Percentiles rank a stretch among this genome's conserved stretches.
Evolutionary conservation across 2,888 invertebrate genomes (phyloP).

Genomic region (Heteromyza rotundicornis): DNA sequence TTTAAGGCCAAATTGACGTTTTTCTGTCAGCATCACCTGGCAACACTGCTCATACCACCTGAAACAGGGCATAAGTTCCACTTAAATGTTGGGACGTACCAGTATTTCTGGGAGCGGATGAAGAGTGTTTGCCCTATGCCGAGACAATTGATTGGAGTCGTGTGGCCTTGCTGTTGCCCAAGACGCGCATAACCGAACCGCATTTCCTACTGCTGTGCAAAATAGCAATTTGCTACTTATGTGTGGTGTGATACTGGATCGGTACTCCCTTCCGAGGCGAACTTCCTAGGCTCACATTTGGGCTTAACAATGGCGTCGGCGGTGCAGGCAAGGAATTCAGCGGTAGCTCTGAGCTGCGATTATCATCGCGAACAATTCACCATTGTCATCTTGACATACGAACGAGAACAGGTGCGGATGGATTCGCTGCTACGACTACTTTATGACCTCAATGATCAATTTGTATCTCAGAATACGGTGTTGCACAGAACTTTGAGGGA

Average conservation of each 20-base stretch:
- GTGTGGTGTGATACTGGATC: constrained; percentile 87
- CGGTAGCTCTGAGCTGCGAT: constrained; percentile 94
- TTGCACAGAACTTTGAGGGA: no score
- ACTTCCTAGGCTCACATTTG: constrained; percentile 85
- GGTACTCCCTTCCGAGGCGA: constrained; percentile 92
- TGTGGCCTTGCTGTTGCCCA: constrained; percentile 72
- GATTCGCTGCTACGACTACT: constrained; percentile 88
- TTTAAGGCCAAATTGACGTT: no score
- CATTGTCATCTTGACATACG: constrained; percentile 94
- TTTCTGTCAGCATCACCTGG: no score
- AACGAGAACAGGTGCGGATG: constrained; percentile 91
- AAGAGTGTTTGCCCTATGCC: constrained; percentile 77
- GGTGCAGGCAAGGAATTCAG: constrained; percentile 97
- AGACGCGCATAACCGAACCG: constrained; percentile 84
- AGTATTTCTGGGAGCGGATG: constrained; percentile 82
- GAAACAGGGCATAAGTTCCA: constrained; percentile 72
- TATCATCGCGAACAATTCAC: constrained; percentile 96
- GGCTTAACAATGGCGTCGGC: constrained; percentile 90
- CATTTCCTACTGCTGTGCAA: constrained; percentile 85
- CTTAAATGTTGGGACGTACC: constrained; percentile 83
- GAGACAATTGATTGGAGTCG: constrained; percentile 84
- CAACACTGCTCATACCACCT: no score
- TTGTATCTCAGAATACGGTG: constrained; percentile 89
- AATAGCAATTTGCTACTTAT: constrained; percentile 85
- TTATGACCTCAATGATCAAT: constrained; percentile 91